Conservation (phyloP, 2,888 invertebrate species). For the Balanococcus diminutus region DNA sequence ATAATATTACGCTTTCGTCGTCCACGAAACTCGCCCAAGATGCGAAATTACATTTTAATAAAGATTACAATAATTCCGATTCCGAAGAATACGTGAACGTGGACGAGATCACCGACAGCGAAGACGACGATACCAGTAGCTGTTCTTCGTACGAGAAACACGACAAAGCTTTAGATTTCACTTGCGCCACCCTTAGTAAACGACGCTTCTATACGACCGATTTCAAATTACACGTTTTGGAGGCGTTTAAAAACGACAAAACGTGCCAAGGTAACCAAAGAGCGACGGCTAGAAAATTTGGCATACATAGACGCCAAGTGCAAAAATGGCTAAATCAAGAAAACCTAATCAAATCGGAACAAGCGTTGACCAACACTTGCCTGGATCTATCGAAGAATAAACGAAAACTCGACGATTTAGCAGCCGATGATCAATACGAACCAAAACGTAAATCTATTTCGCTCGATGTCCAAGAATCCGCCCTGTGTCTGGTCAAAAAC, state of each 20-base stretch:
- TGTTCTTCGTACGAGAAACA: slow-evolving; percentile 58
- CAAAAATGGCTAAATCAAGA: slow-evolving; percentile 65
- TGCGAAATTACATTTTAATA: slow-evolving; percentile 25
- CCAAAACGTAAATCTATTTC: slow-evolving; percentile 46
- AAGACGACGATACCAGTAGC: slow-evolving; percentile 59
- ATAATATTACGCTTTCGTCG: slow-evolving; percentile 56
- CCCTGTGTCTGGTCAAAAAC: slow-evolving; percentile 63
- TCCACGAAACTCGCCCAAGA: slow-evolving; percentile 55
- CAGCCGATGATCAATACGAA: slow-evolving; percentile 56
- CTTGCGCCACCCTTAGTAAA: slow-evolving; percentile 59
- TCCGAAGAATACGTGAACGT: slow-evolving; percentile 58
- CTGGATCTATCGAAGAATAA: slow-evolving; percentile 59
- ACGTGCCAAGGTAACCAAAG: slow-evolving; percentile 64
- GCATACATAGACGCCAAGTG: slow-evolving; percentile 65
- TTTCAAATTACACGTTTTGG: slow-evolving; percentile 64
- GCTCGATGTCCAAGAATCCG: slow-evolving; percentile 61
- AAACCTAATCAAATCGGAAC: slow-evolving; percentile 61
- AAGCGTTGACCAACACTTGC: slow-evolving; percentile 58
- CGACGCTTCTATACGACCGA: slow-evolving; percentile 64
- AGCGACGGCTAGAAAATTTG: slow-evolving; percentile 65
- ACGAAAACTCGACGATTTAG: slow-evolving; percentile 58
- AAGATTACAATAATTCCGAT: slow-evolving; percentile 45
- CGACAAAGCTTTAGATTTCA: slow-evolving; percentile 60
- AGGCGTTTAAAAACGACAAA: slow-evolving; percentile 63
- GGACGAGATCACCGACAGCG: slow-evolving; percentile 58